Evolutionary conservation across 2,113 vertebrate species (phyloP).

Genomic region (Pollachius pollachius): DNA sequence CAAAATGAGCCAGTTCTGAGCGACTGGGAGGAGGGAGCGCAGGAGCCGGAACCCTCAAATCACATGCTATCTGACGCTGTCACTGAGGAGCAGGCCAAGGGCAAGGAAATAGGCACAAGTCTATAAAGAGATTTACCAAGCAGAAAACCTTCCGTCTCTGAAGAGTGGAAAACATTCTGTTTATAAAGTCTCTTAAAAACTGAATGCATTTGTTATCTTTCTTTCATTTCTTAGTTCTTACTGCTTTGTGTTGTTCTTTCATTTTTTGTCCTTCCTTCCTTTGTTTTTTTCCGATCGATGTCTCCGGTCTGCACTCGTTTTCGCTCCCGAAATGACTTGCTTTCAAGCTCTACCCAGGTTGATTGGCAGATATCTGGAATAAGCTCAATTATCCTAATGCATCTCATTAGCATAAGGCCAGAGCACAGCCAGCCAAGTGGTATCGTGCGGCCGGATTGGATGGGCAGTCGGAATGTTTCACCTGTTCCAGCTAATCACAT

Average conservation of each 20-base stretch:
- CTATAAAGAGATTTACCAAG: slow-evolving; percentile 14
- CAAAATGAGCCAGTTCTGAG: slow-evolving; percentile 51
- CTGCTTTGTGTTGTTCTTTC: background rate
- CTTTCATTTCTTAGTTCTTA: background rate
- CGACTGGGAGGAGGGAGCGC: slow-evolving; percentile 25
- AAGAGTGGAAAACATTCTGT: slow-evolving; percentile 16
- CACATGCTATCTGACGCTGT: slow-evolving; percentile 59
- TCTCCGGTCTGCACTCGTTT: background rate
- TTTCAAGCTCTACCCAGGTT: slow-evolving; percentile 32
- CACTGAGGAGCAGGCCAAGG: slow-evolving; percentile 32
- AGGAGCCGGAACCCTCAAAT: slow-evolving; percentile 53
- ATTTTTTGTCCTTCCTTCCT: background rate
- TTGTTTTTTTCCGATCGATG: too few relatives aligned
- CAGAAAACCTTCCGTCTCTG: slow-evolving; percentile 7
- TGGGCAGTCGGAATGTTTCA: slow-evolving; percentile 30
- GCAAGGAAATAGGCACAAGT: slow-evolving; percentile 42
- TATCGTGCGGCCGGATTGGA: slow-evolving; percentile 49
- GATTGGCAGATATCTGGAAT: slow-evolving; percentile 47
- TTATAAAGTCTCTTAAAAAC: slow-evolving; percentile 19
- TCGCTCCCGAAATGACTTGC: slow-evolving; percentile 19
- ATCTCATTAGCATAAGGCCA: slow-evolving; percentile 53
- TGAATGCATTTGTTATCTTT: slow-evolving; percentile 1
- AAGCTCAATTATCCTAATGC: slow-evolving; percentile 54
- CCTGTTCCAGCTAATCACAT: slow-evolving; percentile 49
- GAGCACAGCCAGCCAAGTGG: slow-evolving; percentile 24